These are phyloP conservation scores for Sus scrofa DNA, from an alignment of 2,113 vertebrate species.

Conservation along the genomic window T2T-Sscrofa CM000824.6:89207501-89208000, in stretches of 20 bases:
- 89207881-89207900: not conserved
- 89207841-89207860: not conserved
- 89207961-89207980: not conserved
- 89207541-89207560: too few species aligned
- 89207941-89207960: not conserved
- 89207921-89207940: not conserved
- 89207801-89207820: not conserved
- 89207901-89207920: not conserved
- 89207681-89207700: not conserved
- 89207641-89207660: not conserved
- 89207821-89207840: not conserved
- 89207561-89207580: not conserved
- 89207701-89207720: not conserved
- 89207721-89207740: not conserved
- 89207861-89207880: not conserved
- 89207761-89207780: conserved; percentile 6
- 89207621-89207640: not conserved
- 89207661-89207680: not conserved
- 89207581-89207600: not conserved
- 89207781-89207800: not conserved
- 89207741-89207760: conserved; percentile 45
- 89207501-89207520: not conserved
- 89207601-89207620: not conserved
- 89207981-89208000: not conserved
- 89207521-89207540: not conserved